Evolutionary conservation across 2,888 invertebrate genomes (phyloP).

Genomic region (Oxystoma pomonae): DNA sequence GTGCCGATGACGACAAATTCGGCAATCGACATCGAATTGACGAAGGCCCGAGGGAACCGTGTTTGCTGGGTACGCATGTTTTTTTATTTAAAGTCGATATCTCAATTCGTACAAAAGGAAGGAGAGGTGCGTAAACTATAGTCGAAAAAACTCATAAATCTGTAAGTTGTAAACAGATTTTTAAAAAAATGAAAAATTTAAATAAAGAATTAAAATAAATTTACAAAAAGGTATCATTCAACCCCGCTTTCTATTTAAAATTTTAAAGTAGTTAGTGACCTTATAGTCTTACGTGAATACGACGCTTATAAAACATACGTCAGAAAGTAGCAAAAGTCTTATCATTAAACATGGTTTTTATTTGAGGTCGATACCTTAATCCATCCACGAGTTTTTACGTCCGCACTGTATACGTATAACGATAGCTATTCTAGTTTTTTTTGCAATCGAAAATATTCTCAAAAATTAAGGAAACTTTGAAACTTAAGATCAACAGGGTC

Average conservation of each 20-base stretch:
- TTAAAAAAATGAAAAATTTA: background rate
- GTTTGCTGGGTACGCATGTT: too few relatives aligned
- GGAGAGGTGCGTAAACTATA: background rate
- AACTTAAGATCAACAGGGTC: too few relatives aligned
- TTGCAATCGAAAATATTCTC: too few relatives aligned
- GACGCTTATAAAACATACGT: background rate
- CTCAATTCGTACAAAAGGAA: too few relatives aligned
- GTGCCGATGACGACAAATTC: too few relatives aligned
- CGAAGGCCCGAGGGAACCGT: too few relatives aligned
- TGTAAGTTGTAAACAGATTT: background rate
- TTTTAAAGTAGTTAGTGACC: background rate
- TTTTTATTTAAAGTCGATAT: too few relatives aligned
- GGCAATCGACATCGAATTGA: too few relatives aligned
- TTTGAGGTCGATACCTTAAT: background rate
- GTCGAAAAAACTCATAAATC: background rate
- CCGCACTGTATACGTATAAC: background rate
- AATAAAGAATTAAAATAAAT: background rate
- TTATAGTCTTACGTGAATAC: background rate
- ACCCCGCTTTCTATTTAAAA: background rate
- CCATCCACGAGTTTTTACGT: background rate
- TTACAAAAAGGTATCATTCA: background rate
- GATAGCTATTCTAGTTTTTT: too few relatives aligned
- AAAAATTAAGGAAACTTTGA: too few relatives aligned
- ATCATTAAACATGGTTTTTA: background rate
- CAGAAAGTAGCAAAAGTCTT: background rate